These are phyloP conservation scores for Empis livida DNA, from an alignment of 2,888 invertebrate species.

Conservation along the genomic window DNA sequence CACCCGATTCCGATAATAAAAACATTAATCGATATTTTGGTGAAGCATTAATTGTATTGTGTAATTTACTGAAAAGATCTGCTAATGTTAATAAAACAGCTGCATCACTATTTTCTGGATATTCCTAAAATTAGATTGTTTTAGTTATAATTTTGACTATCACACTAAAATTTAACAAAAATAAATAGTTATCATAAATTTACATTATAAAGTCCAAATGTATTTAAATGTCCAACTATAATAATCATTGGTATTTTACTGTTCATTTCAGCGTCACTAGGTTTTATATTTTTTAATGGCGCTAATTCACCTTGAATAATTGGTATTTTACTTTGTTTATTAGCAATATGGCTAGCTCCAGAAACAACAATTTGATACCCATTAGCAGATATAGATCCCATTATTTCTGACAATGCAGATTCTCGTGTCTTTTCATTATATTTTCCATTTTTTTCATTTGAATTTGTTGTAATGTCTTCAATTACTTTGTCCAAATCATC, in stretches of 20 bases:
- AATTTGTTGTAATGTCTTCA: slow-evolving; percentile 47
- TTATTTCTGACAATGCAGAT: slow-evolving; percentile 70
- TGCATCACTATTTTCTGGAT: slow-evolving; percentile 79
- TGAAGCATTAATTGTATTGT: slow-evolving; percentile 57
- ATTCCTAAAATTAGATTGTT: slow-evolving; percentile 45
- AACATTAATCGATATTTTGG: slow-evolving; percentile 74
- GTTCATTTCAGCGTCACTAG: slow-evolving; percentile 41
- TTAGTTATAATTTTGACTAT: neutral
- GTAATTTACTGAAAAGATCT: slow-evolving; percentile 75
- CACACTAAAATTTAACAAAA: neutral
- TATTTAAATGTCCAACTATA: slow-evolving; percentile 87
- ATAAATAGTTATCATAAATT: slow-evolving; percentile 30
- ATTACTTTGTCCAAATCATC: slow-evolving; percentile 61
- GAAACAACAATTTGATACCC: slow-evolving; percentile 84
- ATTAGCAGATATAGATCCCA: slow-evolving; percentile 82
- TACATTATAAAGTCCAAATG: slow-evolving; percentile 81
- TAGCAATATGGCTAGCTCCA: slow-evolving; percentile 54
- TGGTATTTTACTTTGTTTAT: slow-evolving; percentile 70
- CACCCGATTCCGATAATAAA: slow-evolving; percentile 79
- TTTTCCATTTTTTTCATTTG: slow-evolving; percentile 7
- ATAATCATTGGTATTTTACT: slow-evolving; percentile 70
- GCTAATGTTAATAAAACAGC: slow-evolving; percentile 77
- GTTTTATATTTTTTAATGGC: slow-evolving; percentile 22
- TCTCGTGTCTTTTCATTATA: slow-evolving; percentile 39
- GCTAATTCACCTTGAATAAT: slow-evolving; percentile 74